Evolutionary conservation across 2,797 vertebrate species (phyloP), one percentile per base, ranked within the genome.

Genomic region (Smutsia gigantea): DNA sequence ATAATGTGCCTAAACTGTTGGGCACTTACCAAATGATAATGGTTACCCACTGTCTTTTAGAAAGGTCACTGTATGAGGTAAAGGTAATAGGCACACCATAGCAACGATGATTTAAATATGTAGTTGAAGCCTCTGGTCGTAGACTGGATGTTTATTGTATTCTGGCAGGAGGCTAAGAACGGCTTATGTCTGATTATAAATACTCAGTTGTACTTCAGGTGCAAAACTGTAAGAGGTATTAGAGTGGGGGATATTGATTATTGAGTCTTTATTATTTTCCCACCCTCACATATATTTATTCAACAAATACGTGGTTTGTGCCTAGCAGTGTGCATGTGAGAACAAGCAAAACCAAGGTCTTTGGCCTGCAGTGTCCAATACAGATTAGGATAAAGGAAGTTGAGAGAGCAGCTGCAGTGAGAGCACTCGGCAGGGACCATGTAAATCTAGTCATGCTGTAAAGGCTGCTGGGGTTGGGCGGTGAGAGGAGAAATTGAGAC

Each of bases 291-390:
- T 74, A 3, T 29, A 49, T 93, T 2, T 34, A 86, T 95, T 66
- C 59, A 97, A 71, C 17, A 74, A 53, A 37, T 69, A 82, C 55
- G 63, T 55, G 3, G 23, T 89, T 89, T 97, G 12, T 92, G 42
- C 21, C 63, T 29, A 34, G 42, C 23, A 78, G 14, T 63, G 19
- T 95, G 13, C 18, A 29, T 68, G 11, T 74, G 10, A 57, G 37
- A 85, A 72, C 55, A 42, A 81, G 29, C 12, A 81, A 68, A 64
- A 63, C 15, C 59, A 23, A 95, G 29, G 12, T 69, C 21, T 27
- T 77, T 79, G 72, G 11, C 17, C 10, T 51, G 7, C 27, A 49
- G 1, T 34, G 31, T 51, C 19, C 6, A 53, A 6, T 39, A 34
- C 5, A 89, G 78, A 42, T 37, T 51, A 46, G 31, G 5, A 0